Percentiles rank a stretch among this genome's conserved stretches.
These are phyloP conservation scores for Ectemnius cavifrons DNA, from an alignment of 2,888 invertebrate genomes.

Conservation along the genomic window DNA sequence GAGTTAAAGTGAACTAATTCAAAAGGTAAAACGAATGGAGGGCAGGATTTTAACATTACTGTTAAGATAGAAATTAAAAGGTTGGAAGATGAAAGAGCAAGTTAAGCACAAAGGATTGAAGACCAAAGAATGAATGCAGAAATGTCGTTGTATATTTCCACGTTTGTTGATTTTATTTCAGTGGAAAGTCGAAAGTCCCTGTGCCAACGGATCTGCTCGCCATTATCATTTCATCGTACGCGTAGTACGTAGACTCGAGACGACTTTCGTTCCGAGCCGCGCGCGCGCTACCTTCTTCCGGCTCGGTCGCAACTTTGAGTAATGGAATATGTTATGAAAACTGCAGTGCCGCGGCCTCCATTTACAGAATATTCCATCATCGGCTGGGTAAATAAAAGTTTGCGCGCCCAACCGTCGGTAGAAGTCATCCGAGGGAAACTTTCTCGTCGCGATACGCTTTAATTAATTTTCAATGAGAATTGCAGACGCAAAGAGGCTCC, in stretches of 20 bases:
- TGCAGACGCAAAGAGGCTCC: neutral
- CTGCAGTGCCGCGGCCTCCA: slow-evolving; percentile 5
- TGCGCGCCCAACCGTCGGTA: slow-evolving; percentile 22
- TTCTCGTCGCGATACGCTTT: slow-evolving; percentile 36
- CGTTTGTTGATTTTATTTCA: too few species aligned
- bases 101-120: too few species aligned
- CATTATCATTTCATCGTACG: slow-evolving; percentile 1
- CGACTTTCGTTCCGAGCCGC: neutral
- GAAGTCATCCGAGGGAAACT: slow-evolving; percentile 24
- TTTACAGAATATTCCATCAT: slow-evolving; percentile 53
- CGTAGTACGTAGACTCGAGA: neutral
- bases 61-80: too few species aligned
- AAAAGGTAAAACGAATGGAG: too few species aligned
- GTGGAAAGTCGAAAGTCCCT: too few species aligned
- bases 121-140: too few species aligned
- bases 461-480: slow-evolving; percentile 28
- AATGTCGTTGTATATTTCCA: too few species aligned
- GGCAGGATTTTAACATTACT: too few species aligned
- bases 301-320: slow-evolving; percentile 31
- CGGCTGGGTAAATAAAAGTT: slow-evolving; percentile 44
- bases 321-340: slow-evolving; percentile 53
- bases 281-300: neutral
- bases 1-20: too few species aligned
- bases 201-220: neutral
- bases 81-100: too few species aligned